Evolutionary conservation across 2,888 invertebrate genomes (phyloP).

Genomic region (Masnerella sp.): DNA sequence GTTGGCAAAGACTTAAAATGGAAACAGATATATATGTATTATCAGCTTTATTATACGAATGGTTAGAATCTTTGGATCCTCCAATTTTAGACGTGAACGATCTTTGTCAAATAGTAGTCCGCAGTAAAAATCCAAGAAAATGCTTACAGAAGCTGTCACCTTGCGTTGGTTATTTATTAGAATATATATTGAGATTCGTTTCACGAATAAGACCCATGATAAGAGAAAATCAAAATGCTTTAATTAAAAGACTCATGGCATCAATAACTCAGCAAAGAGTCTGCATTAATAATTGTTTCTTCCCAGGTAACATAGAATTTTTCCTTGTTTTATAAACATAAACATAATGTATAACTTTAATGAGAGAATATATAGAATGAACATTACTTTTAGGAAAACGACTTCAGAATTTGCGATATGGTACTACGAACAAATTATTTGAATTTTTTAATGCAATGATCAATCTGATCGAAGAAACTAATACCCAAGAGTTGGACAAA

Average conservation of each 20-base stretch:
- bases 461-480: slow-evolving; percentile 72
- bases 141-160: slow-evolving; percentile 81
- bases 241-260: slow-evolving; percentile 83
- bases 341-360: neutral
- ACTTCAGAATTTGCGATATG: slow-evolving; percentile 70
- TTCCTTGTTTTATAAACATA: too few species aligned
- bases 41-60: slow-evolving; percentile 84
- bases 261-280: slow-evolving; percentile 84
- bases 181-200: slow-evolving; percentile 85
- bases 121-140: slow-evolving; percentile 81
- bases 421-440: slow-evolving; percentile 71
- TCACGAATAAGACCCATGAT: slow-evolving; percentile 83
- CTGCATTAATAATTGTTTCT: slow-evolving; percentile 76
- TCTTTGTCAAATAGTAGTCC: slow-evolving; percentile 83
- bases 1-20: slow-evolving; percentile 82
- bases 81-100: slow-evolving; percentile 84
- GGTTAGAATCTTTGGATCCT: slow-evolving; percentile 86
- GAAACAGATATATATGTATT: slow-evolving; percentile 83
- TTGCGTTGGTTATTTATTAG: slow-evolving; percentile 83
- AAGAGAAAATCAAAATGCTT: slow-evolving; percentile 80
- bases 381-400: slow-evolving; percentile 65
- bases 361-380: neutral
- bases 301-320: slow-evolving; percentile 71
- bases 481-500: slow-evolving; percentile 69
- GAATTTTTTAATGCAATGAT: slow-evolving; percentile 71